Percentiles rank a stretch among this genome's conserved stretches.
Evolutionary conservation across 2,113 vertebrate species (phyloP).

Genomic region (Arenaria interpres): DNA sequence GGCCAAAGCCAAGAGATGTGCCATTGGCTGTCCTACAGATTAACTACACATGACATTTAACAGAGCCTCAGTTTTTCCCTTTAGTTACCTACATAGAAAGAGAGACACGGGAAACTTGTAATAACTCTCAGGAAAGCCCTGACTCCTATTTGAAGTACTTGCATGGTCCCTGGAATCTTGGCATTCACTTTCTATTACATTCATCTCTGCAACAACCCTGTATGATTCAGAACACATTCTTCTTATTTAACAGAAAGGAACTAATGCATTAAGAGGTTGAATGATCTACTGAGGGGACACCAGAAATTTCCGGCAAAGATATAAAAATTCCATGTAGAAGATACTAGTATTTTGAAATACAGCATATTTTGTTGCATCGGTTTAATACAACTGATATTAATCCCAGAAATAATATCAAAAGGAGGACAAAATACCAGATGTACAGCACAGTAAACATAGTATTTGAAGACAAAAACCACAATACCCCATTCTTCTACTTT

Average conservation of each 20-base stretch:
- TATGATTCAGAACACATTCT: neutral
- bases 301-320: neutral
- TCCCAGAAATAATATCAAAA: neutral
- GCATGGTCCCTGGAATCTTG: neutral
- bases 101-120: accelerated
- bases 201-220: neutral
- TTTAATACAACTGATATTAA: neutral
- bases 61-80: neutral
- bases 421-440: neutral
- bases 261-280: neutral
- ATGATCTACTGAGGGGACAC: neutral
- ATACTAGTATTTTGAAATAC: neutral
- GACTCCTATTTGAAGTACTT: neutral
- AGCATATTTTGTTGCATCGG: neutral
- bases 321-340: neutral
- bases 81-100: neutral
- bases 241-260: neutral
- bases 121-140: neutral
- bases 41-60: neutral
- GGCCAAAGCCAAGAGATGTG: neutral
- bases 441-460: neutral
- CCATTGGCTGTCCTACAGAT: neutral
- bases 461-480: neutral
- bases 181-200: neutral
- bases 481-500: neutral